These are phyloP conservation scores for Aplysia californica DNA, from an alignment of 1,140 invertebrate genomes.

Conservation along the genomic window DNA sequence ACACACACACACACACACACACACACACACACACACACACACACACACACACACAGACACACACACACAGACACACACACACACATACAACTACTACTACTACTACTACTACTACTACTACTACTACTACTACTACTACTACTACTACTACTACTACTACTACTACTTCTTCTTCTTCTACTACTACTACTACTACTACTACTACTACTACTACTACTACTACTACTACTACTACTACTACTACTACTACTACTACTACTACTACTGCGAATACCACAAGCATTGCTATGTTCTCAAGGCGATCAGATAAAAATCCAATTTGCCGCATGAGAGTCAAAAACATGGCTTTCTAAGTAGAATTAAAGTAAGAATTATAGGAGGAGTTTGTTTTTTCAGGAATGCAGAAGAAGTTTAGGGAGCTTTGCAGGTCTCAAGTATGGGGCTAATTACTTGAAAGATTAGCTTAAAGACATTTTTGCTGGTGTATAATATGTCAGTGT, in stretches of 20 bases:
- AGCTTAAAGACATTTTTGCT: too few relatives aligned
- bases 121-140: conserved; percentile 10
- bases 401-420: too few relatives aligned
- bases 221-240: conserved; percentile 16
- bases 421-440: too few relatives aligned
- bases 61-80: too few relatives aligned
- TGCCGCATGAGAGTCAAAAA: not conserved
- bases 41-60: too few relatives aligned
- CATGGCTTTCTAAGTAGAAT: too few relatives aligned
- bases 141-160: conserved; percentile 15
- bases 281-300: not conserved
- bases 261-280: not conserved
- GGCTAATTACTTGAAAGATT: too few relatives aligned
- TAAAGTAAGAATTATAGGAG: too few relatives aligned
- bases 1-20: too few relatives aligned
- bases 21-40: too few relatives aligned
- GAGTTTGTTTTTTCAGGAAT: too few relatives aligned
- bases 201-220: conserved; percentile 15
- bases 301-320: not conserved
- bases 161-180: conserved; percentile 5
- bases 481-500: too few relatives aligned
- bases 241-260: conserved; percentile 11
- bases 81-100: conserved; percentile 7
- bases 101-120: conserved; percentile 4
- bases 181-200: conserved; percentile 15